A percentile compares a stretch with the other conserved stretches of the same genome.
phyloP scores from a whole-genome alignment of 2,797 vertebrate genomes.

The Ctenosaura bakeri region DNA sequence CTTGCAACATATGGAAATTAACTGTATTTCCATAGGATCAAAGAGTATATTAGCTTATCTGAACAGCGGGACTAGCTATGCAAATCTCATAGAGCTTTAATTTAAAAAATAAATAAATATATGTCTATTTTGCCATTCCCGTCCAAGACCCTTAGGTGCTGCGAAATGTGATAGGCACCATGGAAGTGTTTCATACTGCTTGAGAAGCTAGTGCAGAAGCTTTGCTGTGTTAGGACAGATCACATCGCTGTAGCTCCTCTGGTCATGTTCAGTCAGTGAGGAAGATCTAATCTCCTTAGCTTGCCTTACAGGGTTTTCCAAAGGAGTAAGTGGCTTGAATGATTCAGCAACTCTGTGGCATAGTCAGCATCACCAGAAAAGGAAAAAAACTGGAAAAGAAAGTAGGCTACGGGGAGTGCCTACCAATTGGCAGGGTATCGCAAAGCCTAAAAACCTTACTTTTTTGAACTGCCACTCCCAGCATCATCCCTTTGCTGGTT shows the following conservation, averaged over 20 bases:
- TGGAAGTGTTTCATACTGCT: not conserved
- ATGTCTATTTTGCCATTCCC: not conserved
- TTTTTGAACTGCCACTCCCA: too few relatives aligned
- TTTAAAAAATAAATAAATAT: not conserved
- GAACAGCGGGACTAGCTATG: conserved; percentile 39
- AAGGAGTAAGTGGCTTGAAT: not conserved
- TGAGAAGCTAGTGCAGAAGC: not conserved
- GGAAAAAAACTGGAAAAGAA: not conserved
- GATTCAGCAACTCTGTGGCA: not conserved
- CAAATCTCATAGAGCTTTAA: conserved; percentile 20
- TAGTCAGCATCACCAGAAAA: not conserved
- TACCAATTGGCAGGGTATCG: not conserved
- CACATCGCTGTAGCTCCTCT: not conserved
- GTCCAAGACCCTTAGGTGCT: conserved; percentile 31
- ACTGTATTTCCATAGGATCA: conserved; percentile 45
- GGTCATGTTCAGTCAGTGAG: not conserved
- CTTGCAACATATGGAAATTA: conserved; percentile 53
- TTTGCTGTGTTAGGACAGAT: not conserved
- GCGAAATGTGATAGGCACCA: not conserved
- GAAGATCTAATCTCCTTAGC: not conserved
- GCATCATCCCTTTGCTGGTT: too few relatives aligned
- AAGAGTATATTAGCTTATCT: conserved; percentile 50
- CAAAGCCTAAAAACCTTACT: too few relatives aligned
- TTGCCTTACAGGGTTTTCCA: not conserved
- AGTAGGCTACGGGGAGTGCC: too few relatives aligned